phyloP scores from a whole-genome alignment of 2,113 vertebrate species.

The Leiothrix lutea region DNA sequence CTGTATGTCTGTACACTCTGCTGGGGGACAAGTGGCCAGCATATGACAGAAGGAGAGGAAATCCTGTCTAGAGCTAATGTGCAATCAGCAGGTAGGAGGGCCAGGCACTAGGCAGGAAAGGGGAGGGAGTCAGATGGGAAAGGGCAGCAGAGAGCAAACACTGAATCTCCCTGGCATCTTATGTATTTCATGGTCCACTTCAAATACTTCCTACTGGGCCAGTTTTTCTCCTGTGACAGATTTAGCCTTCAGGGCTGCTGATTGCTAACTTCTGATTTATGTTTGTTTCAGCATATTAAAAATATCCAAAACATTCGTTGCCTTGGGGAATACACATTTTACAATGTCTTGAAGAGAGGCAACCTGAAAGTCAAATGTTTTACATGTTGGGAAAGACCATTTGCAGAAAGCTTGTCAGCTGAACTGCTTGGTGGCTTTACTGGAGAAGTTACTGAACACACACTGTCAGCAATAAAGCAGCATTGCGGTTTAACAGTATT shows the following conservation, averaged over 20 bases:
- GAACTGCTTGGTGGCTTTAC: neutral
- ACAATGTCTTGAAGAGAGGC: neutral
- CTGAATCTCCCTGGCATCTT: neutral
- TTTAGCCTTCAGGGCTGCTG: neutral
- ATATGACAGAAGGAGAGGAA: neutral
- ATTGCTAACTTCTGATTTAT: neutral
- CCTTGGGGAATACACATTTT: neutral
- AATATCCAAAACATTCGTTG: neutral
- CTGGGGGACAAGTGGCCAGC: neutral
- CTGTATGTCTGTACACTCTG: neutral
- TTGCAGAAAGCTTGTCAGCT: neutral
- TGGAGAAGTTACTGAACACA: neutral
- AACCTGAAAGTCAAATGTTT: neutral
- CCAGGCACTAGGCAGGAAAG: neutral
- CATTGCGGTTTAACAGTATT: neutral
- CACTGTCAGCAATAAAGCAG: neutral
- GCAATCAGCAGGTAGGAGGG: neutral
- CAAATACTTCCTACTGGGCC: neutral
- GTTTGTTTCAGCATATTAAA: neutral
- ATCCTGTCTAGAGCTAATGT: neutral
- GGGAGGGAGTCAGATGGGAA: neutral
- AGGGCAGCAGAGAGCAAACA: neutral
- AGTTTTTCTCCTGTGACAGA: neutral
- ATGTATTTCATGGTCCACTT: neutral
- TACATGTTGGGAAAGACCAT: neutral